Conservation (phyloP, 2,113 vertebrate genomes). For the Poeciliopsis prolifica region DNA sequence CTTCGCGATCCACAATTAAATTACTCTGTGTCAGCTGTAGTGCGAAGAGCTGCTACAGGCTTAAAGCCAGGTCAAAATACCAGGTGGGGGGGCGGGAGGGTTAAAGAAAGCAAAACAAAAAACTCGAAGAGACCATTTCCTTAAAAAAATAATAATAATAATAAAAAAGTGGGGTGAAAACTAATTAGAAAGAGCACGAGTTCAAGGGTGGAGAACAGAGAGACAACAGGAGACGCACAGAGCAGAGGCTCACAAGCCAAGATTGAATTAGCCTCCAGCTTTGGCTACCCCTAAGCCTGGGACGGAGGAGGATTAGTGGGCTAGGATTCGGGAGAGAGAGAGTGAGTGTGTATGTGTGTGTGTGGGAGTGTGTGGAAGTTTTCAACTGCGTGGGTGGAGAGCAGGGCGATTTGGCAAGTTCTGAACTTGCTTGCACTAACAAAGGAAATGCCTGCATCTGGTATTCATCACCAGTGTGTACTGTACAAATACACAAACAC, state of each 20-base stretch:
- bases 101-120: not conserved
- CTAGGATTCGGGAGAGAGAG: slow-evolving; percentile 60
- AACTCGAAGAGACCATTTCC: not conserved
- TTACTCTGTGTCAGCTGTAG: slow-evolving; percentile 53
- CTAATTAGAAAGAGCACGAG: slow-evolving; percentile 48
- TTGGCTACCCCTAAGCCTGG: slow-evolving; percentile 67
- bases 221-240: slow-evolving; percentile 47
- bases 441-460: slow-evolving; percentile 80
- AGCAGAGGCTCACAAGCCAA: slow-evolving; percentile 60
- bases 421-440: slow-evolving; percentile 75
- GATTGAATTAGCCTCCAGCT: slow-evolving; percentile 74
- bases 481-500: slow-evolving; percentile 38
- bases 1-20: slow-evolving; percentile 68
- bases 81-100: not conserved
- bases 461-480: slow-evolving; percentile 68
- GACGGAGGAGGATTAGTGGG: slow-evolving; percentile 76
- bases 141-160: not conserved
- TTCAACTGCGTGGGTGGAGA: slow-evolving; percentile 75
- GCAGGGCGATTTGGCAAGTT: slow-evolving; percentile 73
- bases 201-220: slow-evolving; percentile 47
- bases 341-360: slow-evolving; percentile 46
- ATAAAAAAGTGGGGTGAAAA: slow-evolving; percentile 16
- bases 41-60: slow-evolving; percentile 22
- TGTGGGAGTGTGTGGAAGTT: slow-evolving; percentile 75
- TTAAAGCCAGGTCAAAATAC: not conserved